Percentiles rank a stretch among this genome's conserved stretches.
Conservation (phyloP, 2,797 vertebrate species). For the Gymnothorax reevesii region DNA sequence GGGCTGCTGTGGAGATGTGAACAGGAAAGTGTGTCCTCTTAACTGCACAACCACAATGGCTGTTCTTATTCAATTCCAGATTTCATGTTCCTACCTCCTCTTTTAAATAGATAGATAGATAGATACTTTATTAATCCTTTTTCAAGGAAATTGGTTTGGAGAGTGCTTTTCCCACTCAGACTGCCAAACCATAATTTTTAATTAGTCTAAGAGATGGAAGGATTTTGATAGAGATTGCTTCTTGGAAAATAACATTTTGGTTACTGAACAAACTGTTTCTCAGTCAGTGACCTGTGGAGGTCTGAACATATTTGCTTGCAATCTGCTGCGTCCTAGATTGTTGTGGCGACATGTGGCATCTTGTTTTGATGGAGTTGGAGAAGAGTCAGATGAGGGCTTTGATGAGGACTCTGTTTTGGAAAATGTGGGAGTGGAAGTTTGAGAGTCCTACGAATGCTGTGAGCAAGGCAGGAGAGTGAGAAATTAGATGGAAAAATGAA, state of each 20-base stretch:
- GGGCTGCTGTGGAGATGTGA: background rate
- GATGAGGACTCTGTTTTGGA: constrained; percentile 24
- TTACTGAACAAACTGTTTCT: background rate
- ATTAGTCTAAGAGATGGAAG: background rate
- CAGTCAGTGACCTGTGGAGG: background rate
- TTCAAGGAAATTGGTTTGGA: too few species aligned
- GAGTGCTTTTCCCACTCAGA: background rate
- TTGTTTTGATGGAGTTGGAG: constrained; percentile 27
- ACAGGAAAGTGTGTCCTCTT: background rate
- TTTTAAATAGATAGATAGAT: too few species aligned
- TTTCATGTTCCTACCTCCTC: background rate
- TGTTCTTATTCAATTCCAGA: background rate
- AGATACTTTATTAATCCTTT: too few species aligned
- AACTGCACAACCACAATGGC: background rate
- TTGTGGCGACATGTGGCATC: background rate
- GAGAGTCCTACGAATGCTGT: background rate
- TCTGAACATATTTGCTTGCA: constrained; percentile 29
- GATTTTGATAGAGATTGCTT: background rate
- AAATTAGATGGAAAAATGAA: background rate
- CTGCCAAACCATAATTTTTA: background rate
- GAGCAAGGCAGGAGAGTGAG: background rate
- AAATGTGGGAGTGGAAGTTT: constrained; percentile 9
- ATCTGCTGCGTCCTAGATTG: constrained; percentile 24
- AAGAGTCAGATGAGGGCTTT: constrained; percentile 20
- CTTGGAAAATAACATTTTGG: background rate